phyloP scores from a whole-genome alignment of 2,888 invertebrate genomes.

The Gasteruption jaculator region DNA sequence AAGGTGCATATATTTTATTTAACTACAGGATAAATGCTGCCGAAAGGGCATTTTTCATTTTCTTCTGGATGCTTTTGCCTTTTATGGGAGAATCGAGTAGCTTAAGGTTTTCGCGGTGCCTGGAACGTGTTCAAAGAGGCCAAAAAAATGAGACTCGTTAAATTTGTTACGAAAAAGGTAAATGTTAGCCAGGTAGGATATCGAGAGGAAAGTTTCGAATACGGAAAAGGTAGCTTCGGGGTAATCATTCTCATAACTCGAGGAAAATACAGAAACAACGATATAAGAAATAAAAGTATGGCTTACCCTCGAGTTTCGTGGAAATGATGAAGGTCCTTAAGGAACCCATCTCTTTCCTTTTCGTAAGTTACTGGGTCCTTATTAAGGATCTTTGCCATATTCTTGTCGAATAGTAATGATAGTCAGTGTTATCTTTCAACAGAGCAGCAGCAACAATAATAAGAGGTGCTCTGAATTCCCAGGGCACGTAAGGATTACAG shows the following conservation, averaged over 20 bases:
- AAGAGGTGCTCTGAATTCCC: conserved; percentile 32
- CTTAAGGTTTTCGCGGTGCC: too few species aligned
- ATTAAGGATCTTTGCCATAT: conserved; percentile 63
- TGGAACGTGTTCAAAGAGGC: too few species aligned
- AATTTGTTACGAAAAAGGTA: too few species aligned
- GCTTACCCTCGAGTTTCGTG: conserved; percentile 89
- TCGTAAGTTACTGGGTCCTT: conserved; percentile 72
- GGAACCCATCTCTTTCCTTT: conserved; percentile 74
- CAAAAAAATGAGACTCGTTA: too few species aligned
- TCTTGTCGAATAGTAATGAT: too few species aligned
- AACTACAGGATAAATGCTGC: too few species aligned
- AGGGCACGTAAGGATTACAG: conserved; percentile 25
- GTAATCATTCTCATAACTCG: neutral
- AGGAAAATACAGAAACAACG: neutral
- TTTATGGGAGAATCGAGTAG: too few species aligned
- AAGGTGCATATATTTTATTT: too few species aligned
- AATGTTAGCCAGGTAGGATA: too few species aligned
- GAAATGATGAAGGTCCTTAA: conserved; percentile 83
- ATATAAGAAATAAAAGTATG: conserved; percentile 9
- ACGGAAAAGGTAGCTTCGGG: neutral
- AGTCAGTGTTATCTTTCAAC: too few species aligned
- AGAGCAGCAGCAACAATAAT: conserved; percentile 20
- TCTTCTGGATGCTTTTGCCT: too few species aligned
- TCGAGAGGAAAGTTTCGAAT: neutral
- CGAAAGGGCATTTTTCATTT: too few species aligned